Percentiles rank a stretch among this genome's conserved stretches.
These are phyloP conservation scores for Drosophila antonietae DNA, from an alignment of 2,888 invertebrate genomes.

Conservation along the genomic window DNA sequence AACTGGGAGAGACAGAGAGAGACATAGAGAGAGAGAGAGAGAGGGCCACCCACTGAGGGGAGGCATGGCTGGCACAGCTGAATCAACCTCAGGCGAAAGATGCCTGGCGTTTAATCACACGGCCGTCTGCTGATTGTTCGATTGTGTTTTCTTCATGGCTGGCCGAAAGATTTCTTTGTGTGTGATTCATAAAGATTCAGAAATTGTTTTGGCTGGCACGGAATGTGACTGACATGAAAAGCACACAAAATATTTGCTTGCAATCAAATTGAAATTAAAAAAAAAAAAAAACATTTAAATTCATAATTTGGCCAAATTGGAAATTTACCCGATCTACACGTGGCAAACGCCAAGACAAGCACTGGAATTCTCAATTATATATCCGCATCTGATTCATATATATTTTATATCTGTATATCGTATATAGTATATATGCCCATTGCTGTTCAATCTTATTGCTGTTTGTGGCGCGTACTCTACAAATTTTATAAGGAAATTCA, in stretches of 20 bases:
- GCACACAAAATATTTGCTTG: conserved; percentile 26
- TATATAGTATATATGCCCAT: neutral
- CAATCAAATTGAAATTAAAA: conserved; percentile 67
- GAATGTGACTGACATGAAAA: conserved; percentile 56
- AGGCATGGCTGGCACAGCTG: neutral
- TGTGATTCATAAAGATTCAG: conserved; percentile 59
- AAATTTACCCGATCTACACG: conserved; percentile 36
- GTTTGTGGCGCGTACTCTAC: neutral
- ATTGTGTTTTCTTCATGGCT: conserved; percentile 25
- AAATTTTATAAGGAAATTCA: neutral
- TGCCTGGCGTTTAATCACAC: conserved; percentile 33
- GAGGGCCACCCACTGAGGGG: conserved; percentile 12
- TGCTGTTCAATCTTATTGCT: neutral
- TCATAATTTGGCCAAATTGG: conserved; percentile 45
- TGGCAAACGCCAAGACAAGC: conserved; percentile 12
- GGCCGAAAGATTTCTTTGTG: conserved; percentile 45
- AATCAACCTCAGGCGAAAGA: conserved; percentile 10
- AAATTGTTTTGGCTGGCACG: conserved; percentile 24
- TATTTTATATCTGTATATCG: no score
- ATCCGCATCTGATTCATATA: neutral
- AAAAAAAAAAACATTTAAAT: conserved; percentile 49
- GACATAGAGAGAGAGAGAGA: neutral
- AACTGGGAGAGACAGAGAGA: neutral
- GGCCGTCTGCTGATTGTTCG: conserved; percentile 36
- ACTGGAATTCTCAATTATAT: conserved; percentile 9